These are phyloP conservation scores for Sterrhoptilus dennistouni DNA, from an alignment of 2,113 vertebrate species.

Conservation along the genomic window DNA sequence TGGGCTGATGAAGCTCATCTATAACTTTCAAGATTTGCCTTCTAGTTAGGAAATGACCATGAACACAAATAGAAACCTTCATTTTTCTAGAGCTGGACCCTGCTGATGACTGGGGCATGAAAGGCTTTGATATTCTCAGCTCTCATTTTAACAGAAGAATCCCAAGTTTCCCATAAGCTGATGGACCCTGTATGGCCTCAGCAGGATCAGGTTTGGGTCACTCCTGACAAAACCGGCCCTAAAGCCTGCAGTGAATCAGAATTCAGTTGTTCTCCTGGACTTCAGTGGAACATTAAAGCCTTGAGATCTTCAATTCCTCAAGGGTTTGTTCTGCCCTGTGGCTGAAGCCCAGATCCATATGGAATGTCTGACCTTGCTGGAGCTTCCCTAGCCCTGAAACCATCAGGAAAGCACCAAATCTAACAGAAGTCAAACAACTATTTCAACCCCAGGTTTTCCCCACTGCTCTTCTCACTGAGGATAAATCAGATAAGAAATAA, in stretches of 20 bases:
- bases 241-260: not conserved
- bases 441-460: not conserved
- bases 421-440: not conserved
- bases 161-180: not conserved
- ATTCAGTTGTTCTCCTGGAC: not conserved
- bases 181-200: not conserved
- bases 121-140: not conserved
- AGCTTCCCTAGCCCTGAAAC: not conserved
- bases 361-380: not conserved
- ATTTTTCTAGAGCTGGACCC: not conserved
- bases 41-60: not conserved
- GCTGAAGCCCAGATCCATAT: not conserved
- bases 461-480: not conserved
- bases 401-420: not conserved
- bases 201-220: not conserved
- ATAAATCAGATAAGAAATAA: not conserved
- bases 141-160: not conserved
- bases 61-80: not conserved
- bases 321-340: not conserved
- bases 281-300: not conserved
- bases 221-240: not conserved
- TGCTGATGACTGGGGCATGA: not conserved
- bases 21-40: not conserved
- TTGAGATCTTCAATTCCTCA: not conserved
- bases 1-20: not conserved